These are phyloP conservation scores for Drosophila grimshawi DNA, from an alignment of 1,140 invertebrate genomes.

Conservation along the genomic window DNA sequence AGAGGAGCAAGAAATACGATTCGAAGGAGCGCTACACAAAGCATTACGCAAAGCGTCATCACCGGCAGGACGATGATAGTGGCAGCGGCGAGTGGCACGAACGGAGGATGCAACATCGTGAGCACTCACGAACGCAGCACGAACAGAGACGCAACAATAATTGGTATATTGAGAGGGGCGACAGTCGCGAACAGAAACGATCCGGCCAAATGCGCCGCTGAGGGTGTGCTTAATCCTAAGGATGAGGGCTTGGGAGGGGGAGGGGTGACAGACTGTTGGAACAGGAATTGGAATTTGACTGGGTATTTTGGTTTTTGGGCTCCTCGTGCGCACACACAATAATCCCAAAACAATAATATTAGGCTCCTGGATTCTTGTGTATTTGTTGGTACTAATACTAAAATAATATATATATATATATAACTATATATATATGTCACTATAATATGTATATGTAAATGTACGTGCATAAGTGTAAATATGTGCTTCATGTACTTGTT, in stretches of 20 bases:
- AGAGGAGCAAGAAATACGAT: constrained; percentile 13
- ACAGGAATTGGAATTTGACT: constrained; percentile 1
- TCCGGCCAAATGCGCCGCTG: constrained; percentile 47
- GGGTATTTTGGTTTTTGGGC: not conserved
- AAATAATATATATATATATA: not conserved
- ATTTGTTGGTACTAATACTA: constrained; percentile 24
- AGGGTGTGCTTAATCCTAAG: not conserved
- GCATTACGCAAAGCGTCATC: not conserved
- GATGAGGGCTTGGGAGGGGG: not conserved
- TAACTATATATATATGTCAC: not conserved
- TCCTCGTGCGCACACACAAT: not conserved
- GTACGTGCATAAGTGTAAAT: constrained; percentile 14
- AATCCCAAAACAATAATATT: constrained; percentile 14
- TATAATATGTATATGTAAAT: constrained; percentile 9
- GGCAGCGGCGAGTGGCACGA: constrained; percentile 75
- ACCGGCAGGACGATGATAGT: constrained; percentile 38
- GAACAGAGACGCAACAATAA: constrained; percentile 67
- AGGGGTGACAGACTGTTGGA: not conserved
- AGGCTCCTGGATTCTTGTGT: constrained; percentile 23
- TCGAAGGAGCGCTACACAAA: constrained; percentile 30
- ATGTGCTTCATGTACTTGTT: constrained; percentile 17
- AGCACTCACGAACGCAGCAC: constrained; percentile 53
- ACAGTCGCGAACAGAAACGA: constrained; percentile 66
- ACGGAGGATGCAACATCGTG: constrained; percentile 73
- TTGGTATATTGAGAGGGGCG: constrained; percentile 75